Base-by-base conservation (phyloP, 2,113 vertebrate genomes). In the human (Homo sapiens) region DNA sequence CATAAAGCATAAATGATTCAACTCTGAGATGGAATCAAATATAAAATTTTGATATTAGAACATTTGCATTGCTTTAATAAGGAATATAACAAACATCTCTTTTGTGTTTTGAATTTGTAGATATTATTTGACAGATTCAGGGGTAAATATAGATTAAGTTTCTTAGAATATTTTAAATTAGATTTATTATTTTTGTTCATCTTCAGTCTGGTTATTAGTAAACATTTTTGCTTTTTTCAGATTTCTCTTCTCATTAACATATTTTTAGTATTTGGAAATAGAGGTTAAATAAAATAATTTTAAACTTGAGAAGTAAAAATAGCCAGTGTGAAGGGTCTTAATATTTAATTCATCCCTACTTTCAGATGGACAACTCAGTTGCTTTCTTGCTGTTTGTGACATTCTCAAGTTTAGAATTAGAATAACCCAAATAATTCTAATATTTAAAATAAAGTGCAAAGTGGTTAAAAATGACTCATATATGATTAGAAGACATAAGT, bases 1-100 rank as follows among this genome's bases (percentile, higher is more conserved):
- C 97, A 98, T 98, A 97, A 98, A 88, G 89, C 98, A 43, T 90
- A 94, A 98, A 79, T 94, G 89, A 98, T 97, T 98, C 89, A 97
- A 96, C 57, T 97, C 89, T 96, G 95, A 98, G 86, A 98, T 97
- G 59, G 94, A 90, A 97, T 97, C 97, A 98, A 98, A 97, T 64
- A 91, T 94, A 82, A 97, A 96, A 98, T 97, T 61, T 90, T 97
- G 73, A 97, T 97, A 66, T 45, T 96, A 80, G 17, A 93, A 97
- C 78, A 8, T 91, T 43, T 94, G 6, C 32, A 89, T 97, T 43
- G 27, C 14, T 98, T 61, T 90, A 89, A 94, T 72, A 84, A 83
- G 78, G 50, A 96, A 48, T 75, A 96, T 72, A 91, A 95, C 90
- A 97, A 94, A 92, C 57, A 92, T 25, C 22, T 86, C 83, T 83